Evolutionary conservation across 2,888 invertebrate genomes (phyloP), one percentile per base, ranked within the genome.

Genomic region (Meta bourneti): DNA sequence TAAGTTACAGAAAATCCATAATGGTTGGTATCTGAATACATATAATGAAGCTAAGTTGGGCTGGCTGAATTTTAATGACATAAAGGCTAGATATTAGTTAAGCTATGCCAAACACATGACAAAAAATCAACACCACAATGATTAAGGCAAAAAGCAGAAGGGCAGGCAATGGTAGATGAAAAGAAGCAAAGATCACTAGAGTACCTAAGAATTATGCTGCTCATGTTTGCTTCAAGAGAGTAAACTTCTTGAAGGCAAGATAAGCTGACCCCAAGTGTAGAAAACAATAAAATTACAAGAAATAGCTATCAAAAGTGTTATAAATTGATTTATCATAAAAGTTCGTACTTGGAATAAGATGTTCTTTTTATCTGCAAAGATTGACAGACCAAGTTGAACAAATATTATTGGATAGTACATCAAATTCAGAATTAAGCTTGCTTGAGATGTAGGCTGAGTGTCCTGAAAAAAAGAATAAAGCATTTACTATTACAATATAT

Each of bases 341-440:
- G 61, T 16, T 20, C 71, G 20, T 89, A 89, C 89, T 77, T 82
- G n/a, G 70, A 89, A 48, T 16, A 51, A 2, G 77, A 48, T 51
- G 7, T n/a, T 71, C 19, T 52, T 82, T 52, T 70, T 69, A 52
- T 89, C 89, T 52, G 77, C 52, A 82, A 89, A 89, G 16, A 89
- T n/a, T 61, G 89, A 82, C 5, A 89, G 48, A 52, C 82, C n/a
- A 6, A 89, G n/a, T 48, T 89, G 89, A 49, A 89, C 11, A 19
- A 74, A 89, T 34, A 89, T 82, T 13, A 89, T 51, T 20, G 82
- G 82, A 70, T 89, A 70, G 7, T 72, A 82, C 7, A 89, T 16
- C 52, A 82, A n/a, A 8, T 82, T 20, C 7, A 89, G 8, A 77
- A 77, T 34, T 52, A 89, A 89, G 51, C 77, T 20, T 11, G 49